phyloP scores from a whole-genome alignment of 2,797 vertebrate genomes.

The Thamnophis elegans region DNA sequence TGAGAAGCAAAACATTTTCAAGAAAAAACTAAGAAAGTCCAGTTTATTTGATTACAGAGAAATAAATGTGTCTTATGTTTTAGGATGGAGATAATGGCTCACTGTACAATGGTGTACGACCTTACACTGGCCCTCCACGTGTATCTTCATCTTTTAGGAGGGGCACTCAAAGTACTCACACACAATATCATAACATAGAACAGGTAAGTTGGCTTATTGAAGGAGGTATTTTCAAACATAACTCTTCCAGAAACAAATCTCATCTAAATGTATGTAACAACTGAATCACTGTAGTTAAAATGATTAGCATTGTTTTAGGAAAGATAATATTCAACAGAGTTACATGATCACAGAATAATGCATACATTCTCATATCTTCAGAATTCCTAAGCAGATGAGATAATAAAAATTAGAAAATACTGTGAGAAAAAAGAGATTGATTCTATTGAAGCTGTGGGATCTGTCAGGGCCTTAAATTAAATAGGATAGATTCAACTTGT shows the following conservation, averaged over 20 bases:
- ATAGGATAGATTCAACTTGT: not conserved
- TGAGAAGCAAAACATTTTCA: no score
- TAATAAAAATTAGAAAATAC: not conserved
- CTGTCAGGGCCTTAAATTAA: not conserved
- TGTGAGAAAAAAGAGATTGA: not conserved
- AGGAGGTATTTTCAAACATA: constrained; percentile 17
- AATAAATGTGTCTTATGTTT: constrained; percentile 30
- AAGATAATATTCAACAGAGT: not conserved
- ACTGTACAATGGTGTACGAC: constrained; percentile 30
- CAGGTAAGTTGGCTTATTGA: constrained; percentile 55
- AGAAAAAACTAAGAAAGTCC: not conserved
- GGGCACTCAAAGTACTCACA: constrained; percentile 33
- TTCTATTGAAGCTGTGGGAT: not conserved
- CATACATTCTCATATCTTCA: not conserved
- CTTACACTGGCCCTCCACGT: constrained; percentile 41
- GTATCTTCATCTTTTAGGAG: constrained; percentile 55
- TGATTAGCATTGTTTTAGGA: not conserved
- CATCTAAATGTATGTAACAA: not conserved
- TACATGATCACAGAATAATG: not conserved
- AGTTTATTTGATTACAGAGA: not conserved
- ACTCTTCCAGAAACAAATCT: not conserved
- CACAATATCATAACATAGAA: constrained; percentile 41
- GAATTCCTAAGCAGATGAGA: not conserved
- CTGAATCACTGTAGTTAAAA: not conserved
- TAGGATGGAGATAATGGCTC: constrained; percentile 58